These are phyloP conservation scores for Gracilinanus agilis DNA, from an alignment of 2,113 vertebrate species.

Conservation along the genomic window DNA sequence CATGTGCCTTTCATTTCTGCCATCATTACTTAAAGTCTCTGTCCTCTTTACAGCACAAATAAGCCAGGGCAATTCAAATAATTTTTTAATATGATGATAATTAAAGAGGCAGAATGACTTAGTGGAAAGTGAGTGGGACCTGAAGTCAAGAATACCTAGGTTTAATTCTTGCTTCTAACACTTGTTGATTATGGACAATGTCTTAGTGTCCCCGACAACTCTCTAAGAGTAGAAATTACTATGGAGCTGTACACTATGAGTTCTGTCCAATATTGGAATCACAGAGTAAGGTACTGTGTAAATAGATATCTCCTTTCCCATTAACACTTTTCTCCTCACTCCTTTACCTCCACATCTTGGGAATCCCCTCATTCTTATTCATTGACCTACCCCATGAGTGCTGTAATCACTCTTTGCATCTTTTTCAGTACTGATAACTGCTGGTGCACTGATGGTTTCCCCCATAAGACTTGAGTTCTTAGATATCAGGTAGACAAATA, in stretches of 20 bases:
- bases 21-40: neutral
- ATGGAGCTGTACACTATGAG: neutral
- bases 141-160: neutral
- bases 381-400: slow-evolving; percentile 6
- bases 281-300: neutral
- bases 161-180: neutral
- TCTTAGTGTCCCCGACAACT: neutral
- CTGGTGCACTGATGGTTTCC: neutral
- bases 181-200: neutral
- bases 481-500: slow-evolving; percentile 69
- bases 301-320: neutral
- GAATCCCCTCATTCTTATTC: slow-evolving; percentile 17
- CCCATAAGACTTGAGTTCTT: slow-evolving; percentile 40
- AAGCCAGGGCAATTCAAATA: neutral
- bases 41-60: neutral
- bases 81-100: neutral
- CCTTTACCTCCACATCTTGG: slow-evolving; percentile 10
- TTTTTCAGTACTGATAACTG: slow-evolving; percentile 58
- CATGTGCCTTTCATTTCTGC: neutral
- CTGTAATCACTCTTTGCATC: neutral
- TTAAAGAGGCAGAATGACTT: neutral
- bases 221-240: neutral
- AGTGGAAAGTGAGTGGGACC: neutral
- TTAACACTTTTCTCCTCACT: neutral
- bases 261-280: neutral